Evolutionary conservation across 2,888 invertebrate genomes (phyloP).

Genomic region (Metellina segmentata): DNA sequence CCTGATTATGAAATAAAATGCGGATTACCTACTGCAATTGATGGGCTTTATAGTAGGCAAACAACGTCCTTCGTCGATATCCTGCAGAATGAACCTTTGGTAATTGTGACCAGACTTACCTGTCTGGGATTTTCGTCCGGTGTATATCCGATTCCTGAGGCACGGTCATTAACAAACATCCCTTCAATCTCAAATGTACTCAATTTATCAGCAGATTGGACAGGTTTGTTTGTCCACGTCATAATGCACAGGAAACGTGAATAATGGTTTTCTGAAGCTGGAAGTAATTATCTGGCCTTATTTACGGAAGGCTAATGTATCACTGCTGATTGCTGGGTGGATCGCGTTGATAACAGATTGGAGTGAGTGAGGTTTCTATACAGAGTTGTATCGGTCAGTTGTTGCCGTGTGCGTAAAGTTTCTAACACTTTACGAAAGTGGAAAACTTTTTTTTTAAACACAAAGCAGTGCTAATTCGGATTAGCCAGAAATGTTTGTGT

Average conservation of each 20-base stretch:
- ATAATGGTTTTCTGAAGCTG: neutral
- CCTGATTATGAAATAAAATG: too few species aligned
- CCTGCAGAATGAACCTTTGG: neutral
- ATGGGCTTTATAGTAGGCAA: too few species aligned
- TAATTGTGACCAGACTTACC: neutral
- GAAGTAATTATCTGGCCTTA: neutral
- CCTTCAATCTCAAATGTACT: neutral
- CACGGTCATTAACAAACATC: neutral
- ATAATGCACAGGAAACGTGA: neutral
- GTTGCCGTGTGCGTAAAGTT: neutral
- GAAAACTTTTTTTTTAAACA: too few species aligned
- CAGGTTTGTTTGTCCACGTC: neutral
- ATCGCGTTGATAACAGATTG: neutral
- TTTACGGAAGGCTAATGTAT: neutral
- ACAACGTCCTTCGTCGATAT: neutral
- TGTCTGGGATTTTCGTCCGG: neutral
- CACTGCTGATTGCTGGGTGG: neutral
- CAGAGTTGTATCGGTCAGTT: neutral
- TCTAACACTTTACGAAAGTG: too few species aligned
- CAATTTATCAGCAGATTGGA: neutral
- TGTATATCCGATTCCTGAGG: neutral
- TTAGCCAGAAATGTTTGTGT: too few species aligned
- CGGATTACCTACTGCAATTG: too few species aligned
- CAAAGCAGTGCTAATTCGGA: too few species aligned
- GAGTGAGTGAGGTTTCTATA: neutral